phyloP scores from a whole-genome alignment of 2,888 invertebrate species.

The Volucella bombylans region DNA sequence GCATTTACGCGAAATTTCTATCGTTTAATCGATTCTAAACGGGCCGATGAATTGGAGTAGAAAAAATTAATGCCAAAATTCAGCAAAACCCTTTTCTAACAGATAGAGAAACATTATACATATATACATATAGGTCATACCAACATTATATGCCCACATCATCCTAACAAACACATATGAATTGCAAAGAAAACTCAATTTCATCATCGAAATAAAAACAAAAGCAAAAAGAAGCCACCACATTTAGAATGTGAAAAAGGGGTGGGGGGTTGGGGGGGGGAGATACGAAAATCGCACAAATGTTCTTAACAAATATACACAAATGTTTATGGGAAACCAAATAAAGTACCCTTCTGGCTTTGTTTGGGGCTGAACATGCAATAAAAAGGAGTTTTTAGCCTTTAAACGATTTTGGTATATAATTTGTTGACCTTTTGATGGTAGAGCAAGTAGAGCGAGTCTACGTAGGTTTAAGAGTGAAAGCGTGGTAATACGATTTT shows the following conservation, averaged over 20 bases:
- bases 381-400: conserved; percentile 68
- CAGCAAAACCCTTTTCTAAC: conserved; percentile 44
- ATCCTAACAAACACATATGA: conserved; percentile 12
- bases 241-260: conserved; percentile 3
- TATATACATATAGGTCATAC: conserved; percentile 45
- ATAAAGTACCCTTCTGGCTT: conserved; percentile 58
- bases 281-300: conserved; percentile 35
- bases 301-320: conserved; percentile 67
- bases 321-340: conserved; percentile 57
- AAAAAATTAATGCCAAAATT: conserved; percentile 43
- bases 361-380: conserved; percentile 57
- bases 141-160: conserved; percentile 5
- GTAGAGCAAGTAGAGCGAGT: conserved; percentile 6
- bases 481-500: conserved; percentile 58
- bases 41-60: conserved; percentile 26
- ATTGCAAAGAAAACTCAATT: conserved; percentile 57
- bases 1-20: conserved; percentile 47
- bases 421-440: conserved; percentile 70
- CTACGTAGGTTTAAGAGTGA: conserved; percentile 5
- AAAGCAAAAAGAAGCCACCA: conserved; percentile 25
- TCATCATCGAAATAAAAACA: conserved; percentile 58
- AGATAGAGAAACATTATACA: conserved; percentile 11
- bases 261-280: too few relatives aligned
- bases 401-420: conserved; percentile 65
- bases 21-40: conserved; percentile 49